Evolutionary conservation across 2,888 invertebrate species (phyloP).

Genomic region (Aporophyla lueneburgensis): DNA sequence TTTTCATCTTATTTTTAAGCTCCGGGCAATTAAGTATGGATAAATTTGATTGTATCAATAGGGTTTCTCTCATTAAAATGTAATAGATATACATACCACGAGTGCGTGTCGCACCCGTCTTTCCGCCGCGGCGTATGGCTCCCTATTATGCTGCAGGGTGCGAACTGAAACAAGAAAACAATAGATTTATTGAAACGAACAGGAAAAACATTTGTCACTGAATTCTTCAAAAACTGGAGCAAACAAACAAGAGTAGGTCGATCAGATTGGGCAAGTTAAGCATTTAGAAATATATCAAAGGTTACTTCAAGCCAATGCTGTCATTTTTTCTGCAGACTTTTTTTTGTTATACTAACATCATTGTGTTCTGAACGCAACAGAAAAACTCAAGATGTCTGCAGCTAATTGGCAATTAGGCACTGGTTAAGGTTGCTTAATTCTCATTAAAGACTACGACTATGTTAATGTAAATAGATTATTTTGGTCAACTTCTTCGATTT

Average conservation of each 20-base stretch:
- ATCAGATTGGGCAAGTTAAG: conserved; percentile 23
- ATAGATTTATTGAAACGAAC: conserved; percentile 59
- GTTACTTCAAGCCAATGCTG: not conserved
- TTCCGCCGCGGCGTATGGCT: conserved; percentile 90
- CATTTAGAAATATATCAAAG: conserved; percentile 19
- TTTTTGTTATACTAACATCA: not conserved
- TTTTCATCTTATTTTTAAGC: not conserved
- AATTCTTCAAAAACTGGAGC: conserved; percentile 47
- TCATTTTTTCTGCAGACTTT: not conserved
- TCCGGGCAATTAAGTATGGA: not conserved
- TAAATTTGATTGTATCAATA: not conserved
- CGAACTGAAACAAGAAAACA: conserved; percentile 84
- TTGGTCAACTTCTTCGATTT: not conserved
- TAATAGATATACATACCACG: conserved; percentile 84
- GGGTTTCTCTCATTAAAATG: not conserved
- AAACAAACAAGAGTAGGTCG: conserved; percentile 34
- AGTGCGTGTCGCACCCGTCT: conserved; percentile 91
- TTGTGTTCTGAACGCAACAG: conserved; percentile 7
- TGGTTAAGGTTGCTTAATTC: not conserved
- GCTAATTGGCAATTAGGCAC: conserved; percentile 21
- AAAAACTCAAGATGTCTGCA: conserved; percentile 7
- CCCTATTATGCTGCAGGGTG: conserved; percentile 90
- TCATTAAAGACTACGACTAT: not conserved
- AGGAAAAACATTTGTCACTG: conserved; percentile 55
- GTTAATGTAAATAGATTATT: conserved; percentile 2